Conservation (phyloP, 2,797 vertebrate genomes). For the Trichosurus vulpecula region DNA sequence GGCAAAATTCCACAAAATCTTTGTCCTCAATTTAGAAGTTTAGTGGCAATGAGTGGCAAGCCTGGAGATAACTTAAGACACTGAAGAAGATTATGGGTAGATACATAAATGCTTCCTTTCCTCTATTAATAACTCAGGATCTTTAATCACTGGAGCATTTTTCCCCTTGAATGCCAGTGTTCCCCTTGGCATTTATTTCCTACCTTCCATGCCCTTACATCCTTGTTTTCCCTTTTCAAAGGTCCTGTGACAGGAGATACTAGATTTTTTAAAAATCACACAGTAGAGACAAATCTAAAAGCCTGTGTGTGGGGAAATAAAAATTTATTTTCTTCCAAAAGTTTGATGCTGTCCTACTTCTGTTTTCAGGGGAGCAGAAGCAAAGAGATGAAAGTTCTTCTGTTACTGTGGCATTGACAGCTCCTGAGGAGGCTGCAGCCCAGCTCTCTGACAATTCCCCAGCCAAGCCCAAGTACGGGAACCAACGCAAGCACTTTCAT, state of each 20-base stretch:
- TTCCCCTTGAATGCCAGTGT: background rate
- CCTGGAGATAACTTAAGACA: background rate
- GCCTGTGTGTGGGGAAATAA: background rate
- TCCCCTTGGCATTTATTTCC: background rate
- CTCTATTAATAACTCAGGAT: background rate
- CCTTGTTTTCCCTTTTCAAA: background rate
- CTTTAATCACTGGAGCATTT: background rate
- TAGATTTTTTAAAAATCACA: background rate
- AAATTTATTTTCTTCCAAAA: conserved; percentile 17
- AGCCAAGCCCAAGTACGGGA: conserved; percentile 75
- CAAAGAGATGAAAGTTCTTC: conserved; percentile 74
- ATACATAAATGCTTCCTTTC: background rate
- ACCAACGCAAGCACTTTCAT: conserved; percentile 77
- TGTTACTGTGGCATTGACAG: conserved; percentile 52
- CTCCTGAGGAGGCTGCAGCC: conserved; percentile 69
- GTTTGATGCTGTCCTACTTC: conserved; percentile 63
- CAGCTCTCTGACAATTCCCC: conserved; percentile 57
- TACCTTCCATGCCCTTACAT: background rate
- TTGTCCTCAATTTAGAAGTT: conserved; percentile 24
- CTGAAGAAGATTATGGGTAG: background rate
- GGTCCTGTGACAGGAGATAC: background rate
- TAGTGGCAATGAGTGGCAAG: background rate
- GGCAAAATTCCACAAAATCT: conserved; percentile 6
- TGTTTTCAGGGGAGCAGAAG: conserved; percentile 80
- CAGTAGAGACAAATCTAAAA: background rate